Evolutionary conservation across 1,140 invertebrate genomes (phyloP).

Genomic region (Zelostemma sp.): DNA sequence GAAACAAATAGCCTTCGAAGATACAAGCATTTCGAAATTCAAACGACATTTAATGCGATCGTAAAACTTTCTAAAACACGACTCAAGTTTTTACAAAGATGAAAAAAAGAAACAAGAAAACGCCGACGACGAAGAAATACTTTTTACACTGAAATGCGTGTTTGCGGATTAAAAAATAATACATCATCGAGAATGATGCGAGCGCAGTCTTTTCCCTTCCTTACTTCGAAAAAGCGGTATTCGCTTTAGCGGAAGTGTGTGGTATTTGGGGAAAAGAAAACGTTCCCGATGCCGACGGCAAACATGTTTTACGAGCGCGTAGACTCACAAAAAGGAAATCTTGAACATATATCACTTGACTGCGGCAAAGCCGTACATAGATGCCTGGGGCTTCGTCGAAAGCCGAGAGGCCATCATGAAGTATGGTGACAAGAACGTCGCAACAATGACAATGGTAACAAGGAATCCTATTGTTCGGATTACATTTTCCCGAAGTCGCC

Average conservation of each 20-base stretch:
- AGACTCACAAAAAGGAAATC: slow-evolving; percentile 24
- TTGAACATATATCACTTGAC: slow-evolving; percentile 34
- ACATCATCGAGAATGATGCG: neutral
- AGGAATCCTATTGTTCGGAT: slow-evolving; percentile 39
- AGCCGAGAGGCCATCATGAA: slow-evolving; percentile 33
- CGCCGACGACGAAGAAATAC: too few species aligned
- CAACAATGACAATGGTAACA: slow-evolving; percentile 44
- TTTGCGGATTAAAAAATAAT: slow-evolving; percentile 9
- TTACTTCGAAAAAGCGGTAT: slow-evolving; percentile 17
- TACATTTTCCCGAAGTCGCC: slow-evolving; percentile 40
- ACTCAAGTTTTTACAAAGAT: too few species aligned
- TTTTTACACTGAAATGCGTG: too few species aligned
- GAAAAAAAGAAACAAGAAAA: too few species aligned
- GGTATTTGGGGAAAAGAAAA: slow-evolving; percentile 47
- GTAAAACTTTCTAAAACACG: too few species aligned
- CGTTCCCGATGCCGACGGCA: slow-evolving; percentile 26
- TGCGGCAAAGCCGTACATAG: slow-evolving; percentile 11
- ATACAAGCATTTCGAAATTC: too few species aligned
- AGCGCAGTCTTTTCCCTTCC: slow-evolving; percentile 8
- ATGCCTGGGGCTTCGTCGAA: slow-evolving; percentile 44
- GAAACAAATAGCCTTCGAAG: too few species aligned
- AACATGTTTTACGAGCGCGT: slow-evolving; percentile 39
- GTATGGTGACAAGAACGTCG: slow-evolving; percentile 40
- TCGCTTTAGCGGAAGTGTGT: slow-evolving; percentile 42
- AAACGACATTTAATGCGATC: too few species aligned